These are phyloP conservation scores for Agrochola lychnidis DNA, from an alignment of 2,888 invertebrate genomes.

Conservation along the genomic window DNA sequence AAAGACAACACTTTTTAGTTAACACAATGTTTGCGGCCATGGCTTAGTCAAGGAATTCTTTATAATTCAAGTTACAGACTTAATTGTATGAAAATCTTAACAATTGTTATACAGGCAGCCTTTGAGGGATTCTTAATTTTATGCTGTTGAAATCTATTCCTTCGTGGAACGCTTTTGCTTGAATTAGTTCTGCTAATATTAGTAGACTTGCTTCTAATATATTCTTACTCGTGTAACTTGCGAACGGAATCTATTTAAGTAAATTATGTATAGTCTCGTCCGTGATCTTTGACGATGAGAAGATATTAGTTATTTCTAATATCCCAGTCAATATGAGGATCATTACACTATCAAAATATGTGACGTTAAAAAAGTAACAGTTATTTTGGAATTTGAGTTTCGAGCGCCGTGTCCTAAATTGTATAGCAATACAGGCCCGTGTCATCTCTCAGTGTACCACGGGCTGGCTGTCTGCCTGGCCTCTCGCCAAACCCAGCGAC, in stretches of 20 bases:
- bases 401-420: neutral
- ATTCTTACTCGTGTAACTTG: conserved; percentile 36
- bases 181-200: conserved; percentile 44
- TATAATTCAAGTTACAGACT: conserved; percentile 11
- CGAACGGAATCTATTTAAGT: conserved; percentile 9
- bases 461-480: conserved; percentile 51
- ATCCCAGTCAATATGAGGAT: neutral
- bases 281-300: neutral
- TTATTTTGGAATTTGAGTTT: neutral
- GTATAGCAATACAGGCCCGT: too few species aligned
- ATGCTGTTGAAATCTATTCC: conserved; percentile 42
- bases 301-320: conserved; percentile 8
- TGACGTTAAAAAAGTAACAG: neutral
- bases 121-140: conserved; percentile 27
- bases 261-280: neutral
- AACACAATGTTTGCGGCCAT: conserved; percentile 21
- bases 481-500: conserved; percentile 58
- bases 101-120: conserved; percentile 14
- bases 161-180: conserved; percentile 22
- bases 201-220: conserved; percentile 21
- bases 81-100: conserved; percentile 17
- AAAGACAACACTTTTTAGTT: conserved; percentile 15
- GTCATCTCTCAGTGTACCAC: neutral
- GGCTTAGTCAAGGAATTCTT: neutral
- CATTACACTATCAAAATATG: neutral